These are phyloP conservation scores for Cheilosia vulpina DNA, from an alignment of 2,888 invertebrate genomes.

Conservation along the genomic window DNA sequence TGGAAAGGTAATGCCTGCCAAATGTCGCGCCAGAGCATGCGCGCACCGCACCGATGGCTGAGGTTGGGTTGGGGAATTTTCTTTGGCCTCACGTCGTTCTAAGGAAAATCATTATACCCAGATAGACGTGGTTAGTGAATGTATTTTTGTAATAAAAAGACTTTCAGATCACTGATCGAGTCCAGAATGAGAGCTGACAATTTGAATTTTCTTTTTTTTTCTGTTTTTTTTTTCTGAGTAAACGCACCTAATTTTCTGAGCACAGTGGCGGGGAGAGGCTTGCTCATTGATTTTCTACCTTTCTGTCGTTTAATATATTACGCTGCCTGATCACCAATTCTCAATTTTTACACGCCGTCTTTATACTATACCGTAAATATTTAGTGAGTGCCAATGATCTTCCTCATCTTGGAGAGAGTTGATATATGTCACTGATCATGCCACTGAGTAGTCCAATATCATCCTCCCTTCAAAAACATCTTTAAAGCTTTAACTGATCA, in stretches of 20 bases:
- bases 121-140: slow-evolving; percentile 28
- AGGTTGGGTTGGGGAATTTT: slow-evolving; percentile 72
- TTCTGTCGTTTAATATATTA: too few species aligned
- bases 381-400: slow-evolving; percentile 8
- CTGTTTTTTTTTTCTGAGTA: not conserved
- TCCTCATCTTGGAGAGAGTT: too few species aligned
- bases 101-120: slow-evolving; percentile 51
- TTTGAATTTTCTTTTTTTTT: slow-evolving; percentile 17
- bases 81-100: slow-evolving; percentile 72
- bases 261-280: not conserved
- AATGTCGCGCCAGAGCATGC: slow-evolving; percentile 65
- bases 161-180: slow-evolving; percentile 56
- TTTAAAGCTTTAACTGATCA: too few species aligned
- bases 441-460: not conserved
- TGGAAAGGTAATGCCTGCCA: slow-evolving; percentile 66
- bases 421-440: too few species aligned
- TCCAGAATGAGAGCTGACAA: slow-evolving; percentile 33
- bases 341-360: too few species aligned
- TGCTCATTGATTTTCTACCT: too few species aligned
- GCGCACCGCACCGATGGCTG: slow-evolving; percentile 3
- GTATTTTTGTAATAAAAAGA: slow-evolving; percentile 38
- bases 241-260: slow-evolving; percentile 35
- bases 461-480: too few species aligned
- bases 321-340: too few species aligned
- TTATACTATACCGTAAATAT: too few species aligned